These are phyloP conservation scores for Tringa solitaria DNA, from an alignment of 2,113 vertebrate genomes.

Conservation along the genomic window DNA sequence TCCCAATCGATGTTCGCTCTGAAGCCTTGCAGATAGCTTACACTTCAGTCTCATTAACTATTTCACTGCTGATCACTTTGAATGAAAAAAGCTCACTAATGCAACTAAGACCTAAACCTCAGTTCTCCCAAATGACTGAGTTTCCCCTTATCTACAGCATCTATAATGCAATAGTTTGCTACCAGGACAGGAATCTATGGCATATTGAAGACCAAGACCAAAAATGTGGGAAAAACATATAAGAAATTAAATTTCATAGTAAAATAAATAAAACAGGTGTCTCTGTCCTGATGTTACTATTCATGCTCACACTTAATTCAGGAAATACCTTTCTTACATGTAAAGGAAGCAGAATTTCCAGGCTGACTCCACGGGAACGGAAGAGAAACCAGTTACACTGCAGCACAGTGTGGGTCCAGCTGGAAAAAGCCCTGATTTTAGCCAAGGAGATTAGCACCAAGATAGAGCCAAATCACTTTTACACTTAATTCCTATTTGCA, in stretches of 20 bases:
- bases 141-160: not conserved
- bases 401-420: not conserved
- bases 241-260: not conserved
- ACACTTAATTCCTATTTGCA: not conserved
- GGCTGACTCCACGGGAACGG: not conserved
- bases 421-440: not conserved
- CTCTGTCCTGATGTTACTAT: not conserved
- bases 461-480: not conserved
- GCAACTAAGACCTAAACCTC: not conserved
- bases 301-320: not conserved
- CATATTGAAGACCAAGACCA: not conserved
- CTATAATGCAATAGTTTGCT: not conserved
- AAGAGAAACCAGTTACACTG: not conserved
- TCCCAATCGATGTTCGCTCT: conserved; percentile 41
- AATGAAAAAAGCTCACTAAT: not conserved
- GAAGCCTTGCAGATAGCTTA: not conserved
- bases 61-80: not conserved
- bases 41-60: not conserved
- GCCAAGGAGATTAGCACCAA: not conserved
- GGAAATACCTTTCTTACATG: not conserved
- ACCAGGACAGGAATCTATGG: not conserved
- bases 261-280: not conserved
- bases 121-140: not conserved
- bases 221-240: not conserved
- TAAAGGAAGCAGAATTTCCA: not conserved